Base-by-base conservation (phyloP, 2,113 vertebrate species). In the Origma solitaria region DNA sequence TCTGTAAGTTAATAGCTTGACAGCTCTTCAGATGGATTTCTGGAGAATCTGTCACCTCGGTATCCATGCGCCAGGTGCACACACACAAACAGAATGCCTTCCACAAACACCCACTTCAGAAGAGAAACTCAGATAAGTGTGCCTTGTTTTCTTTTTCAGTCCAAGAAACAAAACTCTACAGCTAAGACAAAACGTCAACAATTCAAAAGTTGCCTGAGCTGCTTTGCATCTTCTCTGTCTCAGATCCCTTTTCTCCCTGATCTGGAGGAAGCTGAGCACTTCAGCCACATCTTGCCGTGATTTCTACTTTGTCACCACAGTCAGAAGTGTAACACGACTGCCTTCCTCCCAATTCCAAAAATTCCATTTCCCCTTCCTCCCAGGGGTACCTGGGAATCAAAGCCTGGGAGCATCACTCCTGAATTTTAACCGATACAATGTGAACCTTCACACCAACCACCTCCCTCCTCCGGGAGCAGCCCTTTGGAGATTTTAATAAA, bases 401-500 rank as follows among this genome's bases (percentile, higher is more conserved):
- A 18, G 9, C 4, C 33, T 8, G 22, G 2, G 1, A 16, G 15
- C 2, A 13, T 3, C 15, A 2, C 33, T 20, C 10, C 64, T 49
- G 56, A 53, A 28, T 37, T 61, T 64, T 15, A 35, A 38, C 58
- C 15, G 19, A 4, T 40, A 37, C 2, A 8, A 31, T 0, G 5
- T 11, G 24, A 56, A 68, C 8, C 28, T 31, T 12, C 7, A 1
- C 69, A 11, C 3, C 30, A 5, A 10, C 4, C 31, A 10, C 6
- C 44, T 37, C 31, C 31, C 44, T 50, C 8, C 40, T 21, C 7
- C 0, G 3, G 17, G 13, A 53, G 11, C 16, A 68, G 19, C 57
- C 38, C 45, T 37, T 15, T 7, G 27, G 30, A n/a, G n/a, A 10
- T 24, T 2, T 3, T 2, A 24, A 1, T 0, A 16, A 30, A 10